A percentile compares a stretch with the other conserved stretches of the same genome.
Conservation (phyloP, 2,888 invertebrate species). For the Ceraclea dissimilis region DNA sequence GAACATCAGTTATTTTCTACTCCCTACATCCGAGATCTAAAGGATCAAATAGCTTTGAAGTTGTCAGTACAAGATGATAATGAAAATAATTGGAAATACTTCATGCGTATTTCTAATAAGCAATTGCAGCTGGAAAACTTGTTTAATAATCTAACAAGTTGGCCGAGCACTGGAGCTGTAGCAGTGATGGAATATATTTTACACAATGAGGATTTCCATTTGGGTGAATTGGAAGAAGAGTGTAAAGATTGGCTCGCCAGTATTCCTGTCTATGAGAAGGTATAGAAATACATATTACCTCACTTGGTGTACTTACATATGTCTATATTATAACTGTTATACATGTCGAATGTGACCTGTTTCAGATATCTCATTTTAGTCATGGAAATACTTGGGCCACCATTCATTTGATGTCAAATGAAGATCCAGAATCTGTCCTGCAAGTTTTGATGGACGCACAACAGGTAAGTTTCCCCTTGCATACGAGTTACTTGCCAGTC, state of each 20-base stretch:
- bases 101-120: constrained; percentile 44
- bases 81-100: constrained; percentile 44
- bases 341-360: too few relatives aligned
- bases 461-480: constrained; percentile 34
- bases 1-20: constrained; percentile 47
- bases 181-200: constrained; percentile 47
- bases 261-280: constrained; percentile 57
- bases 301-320: constrained; percentile 16
- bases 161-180: constrained; percentile 51
- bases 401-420: constrained; percentile 48
- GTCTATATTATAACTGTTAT: too few relatives aligned
- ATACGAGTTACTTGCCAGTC: too few relatives aligned
- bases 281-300: too few relatives aligned
- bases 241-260: constrained; percentile 53
- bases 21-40: constrained; percentile 47
- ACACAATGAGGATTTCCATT: constrained; percentile 39
- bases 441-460: constrained; percentile 49
- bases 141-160: constrained; percentile 46
- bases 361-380: constrained; percentile 50
- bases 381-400: constrained; percentile 52
- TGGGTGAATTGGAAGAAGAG: constrained; percentile 29
- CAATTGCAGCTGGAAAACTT: constrained; percentile 46
- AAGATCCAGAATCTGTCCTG: constrained; percentile 47
- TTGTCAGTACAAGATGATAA: constrained; percentile 47
- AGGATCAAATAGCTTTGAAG: constrained; percentile 53